A percentile compares a stretch with the other conserved stretches of the same genome.
Conservation (phyloP, 2,888 invertebrate species). For the Chalcosyrphus nemorum region DNA sequence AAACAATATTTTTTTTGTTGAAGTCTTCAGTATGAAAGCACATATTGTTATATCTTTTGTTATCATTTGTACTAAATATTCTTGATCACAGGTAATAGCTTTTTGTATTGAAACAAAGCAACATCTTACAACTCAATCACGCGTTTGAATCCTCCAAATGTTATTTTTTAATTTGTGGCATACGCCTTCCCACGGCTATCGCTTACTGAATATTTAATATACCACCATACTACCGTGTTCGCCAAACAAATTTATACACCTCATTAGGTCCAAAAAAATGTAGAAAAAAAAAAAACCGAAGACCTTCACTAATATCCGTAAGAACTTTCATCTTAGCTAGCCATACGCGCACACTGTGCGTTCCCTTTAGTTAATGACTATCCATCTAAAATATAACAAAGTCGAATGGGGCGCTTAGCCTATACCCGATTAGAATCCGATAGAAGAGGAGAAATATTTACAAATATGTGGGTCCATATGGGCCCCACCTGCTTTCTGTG, state of each 20-base stretch:
- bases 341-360: background rate
- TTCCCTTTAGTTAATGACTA: slow-evolving; percentile 17
- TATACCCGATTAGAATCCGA: slow-evolving; percentile 11
- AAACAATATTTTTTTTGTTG: no score
- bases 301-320: slow-evolving; percentile 12
- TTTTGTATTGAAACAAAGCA: no score
- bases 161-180: background rate
- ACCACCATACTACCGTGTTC: background rate
- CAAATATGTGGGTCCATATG: background rate
- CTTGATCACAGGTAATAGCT: no score
- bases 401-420: slow-evolving; percentile 51
- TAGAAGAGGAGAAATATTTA: slow-evolving; percentile 2
- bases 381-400: slow-evolving; percentile 37
- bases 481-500: slow-evolving; percentile 29
- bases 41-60: no score
- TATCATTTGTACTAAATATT: no score
- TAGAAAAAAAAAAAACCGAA: slow-evolving; percentile 3
- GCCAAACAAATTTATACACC: slow-evolving; percentile 27
- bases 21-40: no score
- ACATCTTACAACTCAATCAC: no score
- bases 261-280: slow-evolving; percentile 16
- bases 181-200: slow-evolving; percentile 28
- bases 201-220: slow-evolving; percentile 11
- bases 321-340: slow-evolving; percentile 53
- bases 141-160: background rate